These are phyloP conservation scores for Montipora capitata DNA, from an alignment of 92 coral and sea anemone species.

Conservation along the genomic window DNA sequence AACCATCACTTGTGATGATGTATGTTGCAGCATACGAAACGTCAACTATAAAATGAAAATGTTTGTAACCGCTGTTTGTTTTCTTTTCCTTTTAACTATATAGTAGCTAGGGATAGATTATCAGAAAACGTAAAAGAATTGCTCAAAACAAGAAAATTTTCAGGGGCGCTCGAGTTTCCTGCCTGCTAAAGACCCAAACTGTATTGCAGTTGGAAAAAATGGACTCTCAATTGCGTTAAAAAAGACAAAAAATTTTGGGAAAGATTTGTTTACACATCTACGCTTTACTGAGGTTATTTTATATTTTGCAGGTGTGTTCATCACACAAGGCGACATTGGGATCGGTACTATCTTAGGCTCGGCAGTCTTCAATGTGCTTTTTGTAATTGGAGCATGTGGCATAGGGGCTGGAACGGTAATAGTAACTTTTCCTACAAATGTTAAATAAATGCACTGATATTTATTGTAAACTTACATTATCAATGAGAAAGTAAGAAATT, in stretches of 20 bases:
- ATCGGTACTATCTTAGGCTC: constrained; percentile 98
- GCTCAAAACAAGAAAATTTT: no score
- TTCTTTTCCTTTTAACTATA: no score
- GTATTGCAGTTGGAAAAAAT: not conserved
- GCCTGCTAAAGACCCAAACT: not conserved
- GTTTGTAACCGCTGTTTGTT: no score
- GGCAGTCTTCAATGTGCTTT: constrained; percentile 96
- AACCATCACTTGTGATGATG: no score
- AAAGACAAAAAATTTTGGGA: not conserved
- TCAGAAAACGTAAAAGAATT: no score
- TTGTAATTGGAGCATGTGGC: constrained; percentile 97
- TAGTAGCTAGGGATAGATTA: no score
- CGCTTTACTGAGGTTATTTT: not conserved
- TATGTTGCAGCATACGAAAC: no score
- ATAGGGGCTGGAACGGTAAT: constrained; percentile 93
- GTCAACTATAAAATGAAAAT: no score
- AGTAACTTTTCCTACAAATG: not conserved
- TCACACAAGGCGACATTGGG: constrained; percentile 99
- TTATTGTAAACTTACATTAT: no score
- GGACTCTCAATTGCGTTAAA: not conserved
- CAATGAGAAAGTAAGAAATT: not conserved
- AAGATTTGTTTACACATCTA: not conserved
- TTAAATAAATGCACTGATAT: no score
- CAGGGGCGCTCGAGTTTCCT: no score
- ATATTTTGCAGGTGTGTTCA: constrained; percentile 88